These are phyloP conservation scores for Neostethus bicornis DNA, from an alignment of 2,797 vertebrate species.

Conservation along the genomic window DNA sequence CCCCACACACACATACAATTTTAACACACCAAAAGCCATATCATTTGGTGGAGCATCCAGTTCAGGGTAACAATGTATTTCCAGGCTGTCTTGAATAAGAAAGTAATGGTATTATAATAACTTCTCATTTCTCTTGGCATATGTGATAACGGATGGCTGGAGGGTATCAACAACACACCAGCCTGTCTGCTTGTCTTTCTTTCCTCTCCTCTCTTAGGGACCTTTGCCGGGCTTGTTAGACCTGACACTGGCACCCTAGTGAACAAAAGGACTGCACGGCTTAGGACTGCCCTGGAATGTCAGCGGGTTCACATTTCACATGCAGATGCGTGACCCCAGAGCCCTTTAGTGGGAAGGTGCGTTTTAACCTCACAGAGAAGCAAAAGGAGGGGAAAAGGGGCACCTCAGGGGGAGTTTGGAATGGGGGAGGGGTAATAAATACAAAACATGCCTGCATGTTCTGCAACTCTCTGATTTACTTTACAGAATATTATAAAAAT, in stretches of 20 bases:
- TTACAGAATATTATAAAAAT: slow-evolving; percentile 69
- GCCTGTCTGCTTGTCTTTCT: slow-evolving; percentile 33
- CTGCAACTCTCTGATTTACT: slow-evolving; percentile 64
- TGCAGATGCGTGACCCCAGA: slow-evolving; percentile 94
- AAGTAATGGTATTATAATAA: slow-evolving; percentile 29
- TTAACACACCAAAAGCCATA: slow-evolving; percentile 24
- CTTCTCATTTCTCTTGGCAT: slow-evolving; percentile 30
- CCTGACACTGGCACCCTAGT: slow-evolving; percentile 87
- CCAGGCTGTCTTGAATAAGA: slow-evolving; percentile 11
- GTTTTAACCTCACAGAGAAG: slow-evolving; percentile 80
- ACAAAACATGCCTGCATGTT: slow-evolving; percentile 44
- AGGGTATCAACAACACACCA: slow-evolving; percentile 47
- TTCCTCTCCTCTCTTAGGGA: slow-evolving; percentile 37
- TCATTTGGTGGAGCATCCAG: slow-evolving; percentile 30
- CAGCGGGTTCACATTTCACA: slow-evolving; percentile 96
- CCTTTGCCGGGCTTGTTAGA: slow-evolving; percentile 84
- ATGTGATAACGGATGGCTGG: slow-evolving; percentile 26
- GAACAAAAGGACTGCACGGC: slow-evolving; percentile 89
- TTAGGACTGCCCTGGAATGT: slow-evolving; percentile 91
- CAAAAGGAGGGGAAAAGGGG: slow-evolving; percentile 64
- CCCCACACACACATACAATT: slow-evolving; percentile 23
- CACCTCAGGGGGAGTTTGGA: slow-evolving; percentile 67
- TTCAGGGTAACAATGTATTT: slow-evolving; percentile 15
- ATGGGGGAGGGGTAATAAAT: slow-evolving; percentile 61
- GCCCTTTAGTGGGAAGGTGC: slow-evolving; percentile 84